phyloP scores from a whole-genome alignment of 2,113 vertebrate genomes.

The Neofelis nebulosa region DNA sequence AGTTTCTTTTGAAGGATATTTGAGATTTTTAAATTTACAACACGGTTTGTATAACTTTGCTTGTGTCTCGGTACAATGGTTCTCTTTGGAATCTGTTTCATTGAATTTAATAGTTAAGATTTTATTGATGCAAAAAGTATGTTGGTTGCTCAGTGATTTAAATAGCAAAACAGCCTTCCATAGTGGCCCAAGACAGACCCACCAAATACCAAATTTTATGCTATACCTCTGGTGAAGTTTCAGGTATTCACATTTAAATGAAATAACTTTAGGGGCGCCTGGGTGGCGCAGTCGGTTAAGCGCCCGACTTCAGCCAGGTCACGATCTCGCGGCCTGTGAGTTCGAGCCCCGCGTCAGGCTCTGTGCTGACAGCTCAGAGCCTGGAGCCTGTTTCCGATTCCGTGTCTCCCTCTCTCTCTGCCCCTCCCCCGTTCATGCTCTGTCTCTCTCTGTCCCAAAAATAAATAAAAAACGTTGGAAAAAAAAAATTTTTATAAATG shows the following conservation, averaged over 20 bases:
- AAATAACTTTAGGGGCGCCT: constrained; percentile 24
- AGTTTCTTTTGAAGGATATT: constrained; percentile 28
- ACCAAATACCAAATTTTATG: constrained; percentile 24
- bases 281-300: no score
- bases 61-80: neutral
- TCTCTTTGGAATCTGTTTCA: neutral
- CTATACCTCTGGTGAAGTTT: neutral
- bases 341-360: no score
- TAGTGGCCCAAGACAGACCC: neutral
- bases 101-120: constrained; percentile 26
- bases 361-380: no score
- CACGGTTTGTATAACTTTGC: constrained; percentile 4
- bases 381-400: no score
- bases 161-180: neutral
- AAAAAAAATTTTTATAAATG: no score
- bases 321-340: no score
- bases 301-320: no score
- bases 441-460: no score
- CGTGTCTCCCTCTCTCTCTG: no score
- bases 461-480: no score
- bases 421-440: no score
- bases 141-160: neutral
- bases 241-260: constrained; percentile 45
- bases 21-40: constrained; percentile 4
- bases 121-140: constrained; percentile 6